A percentile compares a stretch with the other conserved stretches of the same genome.
Evolutionary conservation across 1,140 invertebrate species (phyloP).

Genomic region (Pissodes strobi): DNA sequence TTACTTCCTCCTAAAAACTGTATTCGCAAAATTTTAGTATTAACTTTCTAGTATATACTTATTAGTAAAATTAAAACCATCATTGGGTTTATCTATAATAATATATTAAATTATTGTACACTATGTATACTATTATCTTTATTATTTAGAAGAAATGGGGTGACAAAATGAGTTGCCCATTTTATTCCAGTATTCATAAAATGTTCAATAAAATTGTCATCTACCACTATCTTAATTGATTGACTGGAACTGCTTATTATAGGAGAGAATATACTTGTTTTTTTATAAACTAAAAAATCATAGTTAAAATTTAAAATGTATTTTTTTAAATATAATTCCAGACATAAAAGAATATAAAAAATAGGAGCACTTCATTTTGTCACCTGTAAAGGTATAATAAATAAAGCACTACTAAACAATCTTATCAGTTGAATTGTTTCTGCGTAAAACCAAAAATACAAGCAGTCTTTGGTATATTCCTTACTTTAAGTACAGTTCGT

Average conservation of each 20-base stretch:
- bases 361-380: neutral
- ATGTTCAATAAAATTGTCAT: no score
- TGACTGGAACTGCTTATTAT: no score
- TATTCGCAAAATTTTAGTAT: constrained; percentile 27
- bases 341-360: no score
- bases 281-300: no score
- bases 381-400: constrained; percentile 8
- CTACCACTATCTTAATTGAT: no score
- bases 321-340: no score
- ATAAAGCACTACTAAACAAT: constrained; percentile 24
- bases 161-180: constrained; percentile 3
- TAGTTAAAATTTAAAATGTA: no score
- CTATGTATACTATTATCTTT: constrained; percentile 3
- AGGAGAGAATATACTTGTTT: no score
- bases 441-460: constrained; percentile 26
- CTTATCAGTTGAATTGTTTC: constrained; percentile 15
- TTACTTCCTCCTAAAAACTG: constrained; percentile 23
- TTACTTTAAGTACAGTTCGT: constrained; percentile 34
- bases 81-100: constrained; percentile 16
- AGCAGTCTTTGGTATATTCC: constrained; percentile 40
- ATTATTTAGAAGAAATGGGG: neutral
- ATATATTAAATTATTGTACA: constrained; percentile 28
- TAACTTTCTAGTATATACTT: constrained; percentile 24
- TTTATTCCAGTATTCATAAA: neutral
- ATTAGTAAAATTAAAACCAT: constrained; percentile 21